Percentiles rank a stretch among this genome's conserved stretches.
Conservation (phyloP, 1,140 invertebrate species). For the Fopius arisanus region DNA sequence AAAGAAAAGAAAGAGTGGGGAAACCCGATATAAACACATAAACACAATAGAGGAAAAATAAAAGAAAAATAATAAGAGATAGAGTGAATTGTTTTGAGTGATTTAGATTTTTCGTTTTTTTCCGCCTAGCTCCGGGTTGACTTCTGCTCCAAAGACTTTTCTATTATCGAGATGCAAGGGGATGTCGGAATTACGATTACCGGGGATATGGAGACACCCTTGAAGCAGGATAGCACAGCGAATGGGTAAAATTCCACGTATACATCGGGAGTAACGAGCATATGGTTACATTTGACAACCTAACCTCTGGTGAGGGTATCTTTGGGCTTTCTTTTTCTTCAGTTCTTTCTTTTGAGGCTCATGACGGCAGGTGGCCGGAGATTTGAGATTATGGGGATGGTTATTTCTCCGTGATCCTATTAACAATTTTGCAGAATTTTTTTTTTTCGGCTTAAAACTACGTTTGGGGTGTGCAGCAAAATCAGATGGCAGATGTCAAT, state of each 20-base stretch:
- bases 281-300: slow-evolving; percentile 24
- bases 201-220: slow-evolving; percentile 34
- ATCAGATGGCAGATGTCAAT: too few species aligned
- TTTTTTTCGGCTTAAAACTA: neutral
- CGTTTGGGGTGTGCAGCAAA: too few species aligned
- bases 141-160: neutral
- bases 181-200: slow-evolving; percentile 38
- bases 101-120: slow-evolving; percentile 18
- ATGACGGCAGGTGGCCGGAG: neutral
- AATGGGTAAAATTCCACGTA: slow-evolving; percentile 45
- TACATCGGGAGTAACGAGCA: neutral
- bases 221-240: slow-evolving; percentile 35
- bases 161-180: slow-evolving; percentile 22
- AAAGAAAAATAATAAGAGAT: neutral
- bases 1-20: neutral
- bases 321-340: neutral
- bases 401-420: neutral
- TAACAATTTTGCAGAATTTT: neutral
- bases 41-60: neutral
- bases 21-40: neutral
- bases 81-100: slow-evolving; percentile 3
- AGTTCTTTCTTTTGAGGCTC: neutral
- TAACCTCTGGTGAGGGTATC: neutral
- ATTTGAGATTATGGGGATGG: neutral
- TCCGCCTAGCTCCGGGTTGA: neutral